These are phyloP conservation scores for Orgyia antiqua DNA, from an alignment of 2,888 invertebrate species.

Conservation along the genomic window DNA sequence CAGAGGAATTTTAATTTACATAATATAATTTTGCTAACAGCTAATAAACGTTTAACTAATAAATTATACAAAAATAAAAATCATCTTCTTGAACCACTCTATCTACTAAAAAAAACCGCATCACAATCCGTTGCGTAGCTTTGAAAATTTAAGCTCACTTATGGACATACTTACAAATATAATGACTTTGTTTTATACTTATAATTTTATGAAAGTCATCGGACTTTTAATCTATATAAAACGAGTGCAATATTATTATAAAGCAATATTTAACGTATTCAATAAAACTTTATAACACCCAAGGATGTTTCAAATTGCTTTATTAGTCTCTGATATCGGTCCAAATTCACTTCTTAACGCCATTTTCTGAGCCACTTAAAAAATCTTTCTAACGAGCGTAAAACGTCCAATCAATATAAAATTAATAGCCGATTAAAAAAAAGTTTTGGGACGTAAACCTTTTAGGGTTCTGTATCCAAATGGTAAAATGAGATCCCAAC, in stretches of 20 bases:
- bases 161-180: no score
- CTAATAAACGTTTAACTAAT: no score
- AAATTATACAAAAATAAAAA: no score
- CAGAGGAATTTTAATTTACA: no score
- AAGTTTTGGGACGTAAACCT: constrained; percentile 23
- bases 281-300: constrained; percentile 21
- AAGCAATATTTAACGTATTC: constrained; percentile 16
- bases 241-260: constrained; percentile 9
- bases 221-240: constrained; percentile 12
- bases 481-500: no score
- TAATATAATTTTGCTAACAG: no score
- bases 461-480: no score
- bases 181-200: no score
- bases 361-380: constrained; percentile 22
- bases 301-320: constrained; percentile 23
- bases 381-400: constrained; percentile 30
- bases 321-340: constrained; percentile 20
- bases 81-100: no score
- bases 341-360: constrained; percentile 14
- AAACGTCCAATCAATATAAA: constrained; percentile 30
- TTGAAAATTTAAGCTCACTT: no score
- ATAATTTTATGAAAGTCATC: not conserved
- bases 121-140: no score
- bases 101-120: no score
- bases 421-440: constrained; percentile 29